These are phyloP conservation scores for Macrosteles quadrilineatus DNA, from an alignment of 1,140 invertebrate species.

Conservation along the genomic window DNA sequence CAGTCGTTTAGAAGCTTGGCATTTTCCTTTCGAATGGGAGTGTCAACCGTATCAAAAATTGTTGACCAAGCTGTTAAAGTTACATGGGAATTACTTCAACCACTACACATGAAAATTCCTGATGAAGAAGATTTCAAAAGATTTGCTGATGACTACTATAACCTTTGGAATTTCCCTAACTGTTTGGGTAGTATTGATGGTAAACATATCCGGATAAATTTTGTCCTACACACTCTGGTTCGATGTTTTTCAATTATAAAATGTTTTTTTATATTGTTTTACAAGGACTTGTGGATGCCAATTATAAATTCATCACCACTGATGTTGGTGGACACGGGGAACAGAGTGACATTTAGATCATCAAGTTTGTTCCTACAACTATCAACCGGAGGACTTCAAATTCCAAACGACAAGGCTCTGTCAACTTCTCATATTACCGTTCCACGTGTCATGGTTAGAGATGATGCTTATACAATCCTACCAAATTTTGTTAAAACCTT, in stretches of 20 bases:
- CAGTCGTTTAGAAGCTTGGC: slow-evolving; percentile 31
- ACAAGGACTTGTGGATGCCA: slow-evolving; percentile 53
- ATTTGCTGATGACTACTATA: slow-evolving; percentile 40
- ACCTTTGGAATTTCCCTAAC: slow-evolving; percentile 49
- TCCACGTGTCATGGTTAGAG: slow-evolving; percentile 16
- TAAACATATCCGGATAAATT: slow-evolving; percentile 41
- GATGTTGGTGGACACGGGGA: slow-evolving; percentile 52
- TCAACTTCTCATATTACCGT: slow-evolving; percentile 9
- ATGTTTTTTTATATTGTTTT: slow-evolving; percentile 49
- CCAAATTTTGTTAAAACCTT: slow-evolving; percentile 53
- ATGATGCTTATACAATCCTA: too few species aligned
- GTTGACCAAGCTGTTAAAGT: too few species aligned
- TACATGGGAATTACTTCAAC: slow-evolving; percentile 40
- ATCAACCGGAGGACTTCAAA: background rate
- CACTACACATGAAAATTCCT: slow-evolving; percentile 36
- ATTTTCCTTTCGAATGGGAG: slow-evolving; percentile 34
- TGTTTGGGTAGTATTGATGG: slow-evolving; percentile 48
- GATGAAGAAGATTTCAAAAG: slow-evolving; percentile 40
- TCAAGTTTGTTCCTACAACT: slow-evolving; percentile 30
- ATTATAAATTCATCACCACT: slow-evolving; percentile 51
- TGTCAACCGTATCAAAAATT: slow-evolving; percentile 39
- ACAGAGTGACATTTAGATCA: slow-evolving; percentile 45
- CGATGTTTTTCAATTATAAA: slow-evolving; percentile 47
- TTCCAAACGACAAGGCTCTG: slow-evolving; percentile 1
- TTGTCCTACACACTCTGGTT: slow-evolving; percentile 40